Percentiles rank a stretch among this genome's conserved stretches.
phyloP scores from a whole-genome alignment of 1,140 invertebrate species.

The Dinoponera quadriceps region DNA sequence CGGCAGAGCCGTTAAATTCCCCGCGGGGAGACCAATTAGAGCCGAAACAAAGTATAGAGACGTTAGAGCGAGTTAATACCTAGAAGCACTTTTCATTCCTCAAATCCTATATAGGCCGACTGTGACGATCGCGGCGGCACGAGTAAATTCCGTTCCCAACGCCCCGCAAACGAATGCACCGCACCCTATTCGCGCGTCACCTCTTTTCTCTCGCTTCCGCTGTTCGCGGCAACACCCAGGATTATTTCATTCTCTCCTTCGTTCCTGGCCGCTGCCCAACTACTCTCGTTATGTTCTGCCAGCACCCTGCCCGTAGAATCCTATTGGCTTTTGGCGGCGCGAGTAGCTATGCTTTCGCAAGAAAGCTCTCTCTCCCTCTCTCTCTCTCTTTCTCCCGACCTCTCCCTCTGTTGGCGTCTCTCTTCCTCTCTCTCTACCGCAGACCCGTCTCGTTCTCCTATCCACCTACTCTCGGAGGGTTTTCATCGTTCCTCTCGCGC shows the following conservation, averaged over 20 bases:
- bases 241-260: slow-evolving; percentile 65
- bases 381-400: not conserved
- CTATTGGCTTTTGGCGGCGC: slow-evolving; percentile 72
- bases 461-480: not conserved
- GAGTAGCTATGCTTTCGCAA: slow-evolving; percentile 54
- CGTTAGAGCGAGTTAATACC: slow-evolving; percentile 66
- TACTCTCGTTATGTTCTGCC: not conserved
- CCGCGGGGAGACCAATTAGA: slow-evolving; percentile 55
- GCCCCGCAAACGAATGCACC: slow-evolving; percentile 64
- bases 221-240: slow-evolving; percentile 53
- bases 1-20: slow-evolving; percentile 15
- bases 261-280: slow-evolving; percentile 11
- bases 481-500: not conserved
- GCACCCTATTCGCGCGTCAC: slow-evolving; percentile 49
- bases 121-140: slow-evolving; percentile 55
- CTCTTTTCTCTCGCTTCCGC: slow-evolving; percentile 20
- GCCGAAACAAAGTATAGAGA: slow-evolving; percentile 28
- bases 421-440: not conserved
- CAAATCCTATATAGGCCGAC: not conserved
- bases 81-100: slow-evolving; percentile 41
- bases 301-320: slow-evolving; percentile 55
- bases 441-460: slow-evolving; percentile 3
- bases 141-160: slow-evolving; percentile 41
- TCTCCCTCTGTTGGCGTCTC: not conserved
- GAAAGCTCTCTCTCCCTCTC: slow-evolving; percentile 10